A percentile compares a stretch with the other conserved stretches of the same genome.
These are phyloP conservation scores for Holothuria leucospilota DNA, from an alignment of 53 echinoderm and acorn worm species.

Conservation along the genomic window DNA sequence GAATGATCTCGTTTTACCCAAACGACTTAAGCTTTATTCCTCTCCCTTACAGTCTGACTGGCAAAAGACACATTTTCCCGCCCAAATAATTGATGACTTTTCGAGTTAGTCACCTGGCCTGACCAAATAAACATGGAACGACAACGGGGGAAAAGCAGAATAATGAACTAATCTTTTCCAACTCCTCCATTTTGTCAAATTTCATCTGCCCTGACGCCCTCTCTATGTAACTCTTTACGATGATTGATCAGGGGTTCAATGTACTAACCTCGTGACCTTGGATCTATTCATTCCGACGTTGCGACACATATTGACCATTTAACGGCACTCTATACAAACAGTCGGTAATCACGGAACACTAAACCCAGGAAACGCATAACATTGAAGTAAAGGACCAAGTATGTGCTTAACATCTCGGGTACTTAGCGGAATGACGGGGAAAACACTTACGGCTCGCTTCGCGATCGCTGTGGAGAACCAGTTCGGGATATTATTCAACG, in stretches of 20 bases:
- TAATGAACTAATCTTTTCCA: too few relatives aligned
- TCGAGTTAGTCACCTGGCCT: too few relatives aligned
- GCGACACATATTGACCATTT: constrained; percentile 21
- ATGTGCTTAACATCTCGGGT: constrained; percentile 32
- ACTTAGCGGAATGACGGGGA: constrained; percentile 31
- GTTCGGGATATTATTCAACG: constrained; percentile 19
- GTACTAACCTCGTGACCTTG: constrained; percentile 27
- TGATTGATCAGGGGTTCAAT: constrained; percentile 11
- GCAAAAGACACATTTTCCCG: too few relatives aligned
- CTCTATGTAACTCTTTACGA: too few relatives aligned
- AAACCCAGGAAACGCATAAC: not conserved
- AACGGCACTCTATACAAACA: constrained; percentile 28
- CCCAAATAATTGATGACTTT: too few relatives aligned
- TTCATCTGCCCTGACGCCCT: too few relatives aligned
- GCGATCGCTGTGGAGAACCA: not conserved
- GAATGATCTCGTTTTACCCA: too few relatives aligned
- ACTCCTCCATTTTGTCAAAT: too few relatives aligned
- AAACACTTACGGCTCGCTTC: constrained; percentile 29
- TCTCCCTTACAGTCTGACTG: too few relatives aligned
- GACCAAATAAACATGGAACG: too few relatives aligned
- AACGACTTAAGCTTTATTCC: too few relatives aligned
- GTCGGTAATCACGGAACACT: constrained; percentile 24
- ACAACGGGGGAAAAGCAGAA: too few relatives aligned
- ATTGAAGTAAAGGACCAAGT: constrained; percentile 23
- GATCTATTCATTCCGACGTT: not conserved